Base-by-base conservation (phyloP, 2,113 vertebrate genomes). In the Cheilinus undulatus region DNA sequence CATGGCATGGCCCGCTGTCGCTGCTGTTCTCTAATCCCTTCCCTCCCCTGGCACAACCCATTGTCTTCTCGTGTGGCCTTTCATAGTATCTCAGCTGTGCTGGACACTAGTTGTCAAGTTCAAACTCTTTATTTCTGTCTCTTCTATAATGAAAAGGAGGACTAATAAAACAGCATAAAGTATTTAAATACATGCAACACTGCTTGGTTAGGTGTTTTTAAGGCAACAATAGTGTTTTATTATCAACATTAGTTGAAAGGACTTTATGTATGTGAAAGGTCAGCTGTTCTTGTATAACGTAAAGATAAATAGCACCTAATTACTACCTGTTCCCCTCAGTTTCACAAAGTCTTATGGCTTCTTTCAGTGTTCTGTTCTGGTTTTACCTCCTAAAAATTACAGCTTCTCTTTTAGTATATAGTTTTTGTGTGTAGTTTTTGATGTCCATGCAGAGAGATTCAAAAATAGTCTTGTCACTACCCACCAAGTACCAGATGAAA, bases 1-100 rank as follows among this genome's bases (percentile, higher is more conserved):
- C 88, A 79, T 92, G 91, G 86, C 92, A 80, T 91, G 91, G 90
- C 92, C 93, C 81, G 30, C 83, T n/a, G 64, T 68, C 70, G 14
- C 76, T 78, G 83, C 73, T 80, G 64, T 57, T 56, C 34, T 42
- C 50, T 80, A 82, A 90, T 86, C 80, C 67, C 58, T 73, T 65
- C 87, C 83, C 61, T 80, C 88, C 67, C 52, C 53, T 30, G 67
- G 66, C 64, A 72, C 62, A 12, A 71, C 62, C 83, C 77, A 82
- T 90, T 83, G 70, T 89, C 90, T 91, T 91, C 89, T 81, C 54
- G 57, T 13, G 11, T 58, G 52, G 74, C 84, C 80, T 82, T 85
- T 83, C 60, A 81, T 40, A 71, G 72, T 27, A 26, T 64, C 61
- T 68, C 82, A 84, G 80, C 83, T 70, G 85, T 78, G 71, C 60